Evolutionary conservation across 2,888 invertebrate species (phyloP), one percentile per base, ranked within the genome.

Genomic region (Microdon myrmicae): DNA sequence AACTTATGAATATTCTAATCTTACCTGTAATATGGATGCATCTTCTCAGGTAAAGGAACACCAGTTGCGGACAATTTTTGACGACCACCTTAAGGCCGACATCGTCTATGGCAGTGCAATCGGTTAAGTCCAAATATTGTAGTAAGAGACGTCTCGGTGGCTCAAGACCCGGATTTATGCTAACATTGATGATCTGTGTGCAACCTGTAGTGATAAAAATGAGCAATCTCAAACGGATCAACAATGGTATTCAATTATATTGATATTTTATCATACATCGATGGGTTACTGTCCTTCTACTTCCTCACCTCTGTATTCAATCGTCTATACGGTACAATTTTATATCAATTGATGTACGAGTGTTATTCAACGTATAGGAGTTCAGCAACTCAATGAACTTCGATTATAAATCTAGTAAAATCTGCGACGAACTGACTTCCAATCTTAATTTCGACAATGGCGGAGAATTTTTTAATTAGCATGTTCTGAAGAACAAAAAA

Each of bases 121-220:
- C 95, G 3, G 94, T 94, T 71, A 96, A 84, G 81, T 96, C 95
- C 68, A 96, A 83, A 78, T 91, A 92, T 76, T 94, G 93, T 31
- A 95, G 83, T 31, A 90, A 86, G 8, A 94, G 84, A 41, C 88
- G 81, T 48, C 87, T 79, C 0, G 86, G 82, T 4, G 85, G 84
- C 67, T 87, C 86, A 64, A 87, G 82, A 39, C 86, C 82, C 70
- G 86, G 85, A 68, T 86, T 84, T 72, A 87, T 85, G 71, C 86
- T 87, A 14, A 92, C 88, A 82, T 90, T 90, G 68, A 90, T 90
- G 67, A 93, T 86, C 75, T 88, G 75, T 16, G 87, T 84, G 77
- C 92, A 93, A 55, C 92, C 89, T 84, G 77, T 55, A 69, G 79
- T 38, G 53, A 10, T 1, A 2, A 16, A 12, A 16, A 8, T 10